phyloP scores from a whole-genome alignment of 2,113 vertebrate species.

The Cochlearius cochlearius region DNA sequence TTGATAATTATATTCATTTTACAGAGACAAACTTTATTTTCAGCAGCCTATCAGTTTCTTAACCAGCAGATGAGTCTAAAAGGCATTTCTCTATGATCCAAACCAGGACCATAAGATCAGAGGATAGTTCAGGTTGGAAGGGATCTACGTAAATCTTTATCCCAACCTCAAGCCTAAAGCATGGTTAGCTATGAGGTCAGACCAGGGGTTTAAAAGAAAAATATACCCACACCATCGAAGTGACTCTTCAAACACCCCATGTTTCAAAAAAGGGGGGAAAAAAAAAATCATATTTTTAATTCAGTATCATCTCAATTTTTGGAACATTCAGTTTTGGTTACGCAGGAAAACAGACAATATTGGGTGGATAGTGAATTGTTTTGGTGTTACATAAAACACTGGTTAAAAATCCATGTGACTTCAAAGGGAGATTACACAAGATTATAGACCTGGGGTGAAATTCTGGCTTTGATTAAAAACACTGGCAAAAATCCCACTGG shows the following conservation, averaged over 20 bases:
- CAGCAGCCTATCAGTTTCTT: background rate
- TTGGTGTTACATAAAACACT: constrained; percentile 3
- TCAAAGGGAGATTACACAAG: constrained; percentile 56
- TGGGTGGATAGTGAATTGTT: background rate
- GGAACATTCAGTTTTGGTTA: background rate
- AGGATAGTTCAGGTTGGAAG: background rate
- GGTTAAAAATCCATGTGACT: constrained; percentile 46
- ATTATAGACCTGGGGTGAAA: constrained; percentile 54
- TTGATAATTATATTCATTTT: background rate
- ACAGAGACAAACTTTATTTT: background rate
- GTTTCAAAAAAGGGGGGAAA: fast-evolving
- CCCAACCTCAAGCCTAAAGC: background rate
- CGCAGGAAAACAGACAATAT: background rate
- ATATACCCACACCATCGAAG: background rate
- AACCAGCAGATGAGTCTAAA: background rate
- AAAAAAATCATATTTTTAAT: background rate
- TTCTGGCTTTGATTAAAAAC: constrained; percentile 46
- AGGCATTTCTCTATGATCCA: background rate
- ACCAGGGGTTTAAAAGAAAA: background rate
- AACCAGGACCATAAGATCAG: background rate
- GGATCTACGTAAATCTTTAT: background rate
- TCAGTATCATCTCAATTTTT: background rate
- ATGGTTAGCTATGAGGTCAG: background rate
- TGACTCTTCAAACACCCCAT: background rate
- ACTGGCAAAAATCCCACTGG: constrained; percentile 18